Evolutionary conservation across 2,888 invertebrate species (phyloP).

Genomic region (Eristalis pertinax): DNA sequence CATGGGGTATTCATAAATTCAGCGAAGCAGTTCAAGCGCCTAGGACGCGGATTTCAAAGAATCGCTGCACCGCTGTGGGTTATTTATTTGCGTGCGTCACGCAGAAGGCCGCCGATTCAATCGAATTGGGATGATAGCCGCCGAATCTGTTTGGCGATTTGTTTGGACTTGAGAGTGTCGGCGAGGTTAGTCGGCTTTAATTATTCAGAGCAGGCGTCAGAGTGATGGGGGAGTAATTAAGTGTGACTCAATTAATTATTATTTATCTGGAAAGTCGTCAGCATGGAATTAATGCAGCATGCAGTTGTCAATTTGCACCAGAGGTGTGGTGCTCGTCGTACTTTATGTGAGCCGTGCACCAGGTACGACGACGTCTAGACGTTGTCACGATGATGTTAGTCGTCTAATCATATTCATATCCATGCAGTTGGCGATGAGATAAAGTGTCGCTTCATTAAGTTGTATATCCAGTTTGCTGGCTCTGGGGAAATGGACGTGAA

Average conservation of each 20-base stretch:
- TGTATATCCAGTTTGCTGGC: background rate
- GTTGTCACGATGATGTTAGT: background rate
- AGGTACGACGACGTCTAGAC: background rate
- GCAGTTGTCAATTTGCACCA: slow-evolving; percentile 44
- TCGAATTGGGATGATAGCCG: background rate
- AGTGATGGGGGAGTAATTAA: slow-evolving; percentile 49
- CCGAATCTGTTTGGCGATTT: background rate
- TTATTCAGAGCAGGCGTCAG: slow-evolving; percentile 56
- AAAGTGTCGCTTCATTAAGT: background rate
- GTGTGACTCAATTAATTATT: slow-evolving; percentile 37
- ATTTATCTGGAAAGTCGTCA: slow-evolving; percentile 23
- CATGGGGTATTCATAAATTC: slow-evolving; percentile 54
- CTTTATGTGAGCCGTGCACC: slow-evolving; percentile 3
- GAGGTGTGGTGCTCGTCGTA: slow-evolving; percentile 29
- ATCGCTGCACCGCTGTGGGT: slow-evolving; percentile 39
- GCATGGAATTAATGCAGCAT: slow-evolving; percentile 35
- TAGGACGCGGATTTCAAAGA: slow-evolving; percentile 38
- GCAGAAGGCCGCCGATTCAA: background rate
- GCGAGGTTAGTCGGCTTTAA: slow-evolving; percentile 1
- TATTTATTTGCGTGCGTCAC: slow-evolving; percentile 57
- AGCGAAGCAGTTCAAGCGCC: slow-evolving; percentile 26
- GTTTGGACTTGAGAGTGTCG: background rate
- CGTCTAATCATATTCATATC: background rate
- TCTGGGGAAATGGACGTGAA: background rate
- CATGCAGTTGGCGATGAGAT: background rate